Evolutionary conservation across 53 echinoderm and acorn worm genomes (phyloP).

Genomic region (Pentamera pediparva): DNA sequence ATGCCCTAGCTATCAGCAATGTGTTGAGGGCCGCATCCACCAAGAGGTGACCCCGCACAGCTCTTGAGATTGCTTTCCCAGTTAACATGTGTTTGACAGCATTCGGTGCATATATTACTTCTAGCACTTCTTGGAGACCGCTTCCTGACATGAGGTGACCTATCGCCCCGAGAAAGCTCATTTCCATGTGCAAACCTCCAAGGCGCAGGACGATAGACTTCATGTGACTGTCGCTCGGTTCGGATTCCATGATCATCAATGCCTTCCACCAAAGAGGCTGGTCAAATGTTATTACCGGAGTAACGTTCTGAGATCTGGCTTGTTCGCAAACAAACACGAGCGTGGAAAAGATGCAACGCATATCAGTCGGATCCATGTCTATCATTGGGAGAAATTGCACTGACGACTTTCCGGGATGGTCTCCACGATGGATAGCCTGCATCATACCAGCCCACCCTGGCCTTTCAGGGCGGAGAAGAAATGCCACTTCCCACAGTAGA

Average conservation of each 20-base stretch:
- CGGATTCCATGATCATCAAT: neutral
- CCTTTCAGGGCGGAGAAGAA: slow-evolving; percentile 11
- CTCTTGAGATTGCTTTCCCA: slow-evolving; percentile 24
- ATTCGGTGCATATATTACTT: slow-evolving; percentile 6
- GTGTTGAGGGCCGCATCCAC: slow-evolving; percentile 30
- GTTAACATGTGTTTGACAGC: slow-evolving; percentile 22
- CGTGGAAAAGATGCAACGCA: slow-evolving; percentile 35
- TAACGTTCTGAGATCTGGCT: neutral
- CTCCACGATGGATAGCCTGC: slow-evolving; percentile 27
- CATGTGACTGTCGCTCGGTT: slow-evolving; percentile 18
- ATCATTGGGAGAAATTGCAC: slow-evolving; percentile 42
- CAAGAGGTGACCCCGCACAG: slow-evolving; percentile 35
- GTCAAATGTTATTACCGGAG: slow-evolving; percentile 48
- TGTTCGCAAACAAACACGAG: slow-evolving; percentile 4
- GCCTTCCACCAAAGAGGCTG: slow-evolving; percentile 53
- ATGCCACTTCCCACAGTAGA: slow-evolving; percentile 27
- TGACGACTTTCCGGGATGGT: slow-evolving; percentile 38
- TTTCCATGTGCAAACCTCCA: slow-evolving; percentile 43
- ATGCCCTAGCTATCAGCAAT: too few species aligned
- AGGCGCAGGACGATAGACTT: slow-evolving; percentile 2
- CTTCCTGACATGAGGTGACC: slow-evolving; percentile 35
- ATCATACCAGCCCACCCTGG: slow-evolving; percentile 35
- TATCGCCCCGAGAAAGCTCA: slow-evolving; percentile 47
- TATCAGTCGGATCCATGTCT: slow-evolving; percentile 36
- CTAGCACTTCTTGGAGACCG: slow-evolving; percentile 14